Conservation (phyloP, 1,140 invertebrate species). For the Holotrichia oblita region DNA sequence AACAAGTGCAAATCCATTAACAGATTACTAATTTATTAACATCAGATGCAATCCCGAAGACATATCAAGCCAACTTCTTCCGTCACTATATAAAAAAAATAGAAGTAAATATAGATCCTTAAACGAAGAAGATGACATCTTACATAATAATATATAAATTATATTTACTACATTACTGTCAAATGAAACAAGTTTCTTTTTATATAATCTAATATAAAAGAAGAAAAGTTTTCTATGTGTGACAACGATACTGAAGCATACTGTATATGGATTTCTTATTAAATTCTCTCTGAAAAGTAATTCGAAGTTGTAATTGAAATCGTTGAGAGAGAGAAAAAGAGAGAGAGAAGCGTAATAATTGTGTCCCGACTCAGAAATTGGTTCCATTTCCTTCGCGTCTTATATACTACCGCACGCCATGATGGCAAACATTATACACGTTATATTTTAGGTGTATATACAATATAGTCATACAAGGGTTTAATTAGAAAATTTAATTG, state of each 20-base stretch:
- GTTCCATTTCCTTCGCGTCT: constrained; percentile 55
- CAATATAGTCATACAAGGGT: constrained; percentile 56
- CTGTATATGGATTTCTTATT: constrained; percentile 46
- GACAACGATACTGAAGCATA: background rate
- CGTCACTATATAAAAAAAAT: no score
- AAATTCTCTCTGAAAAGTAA: constrained; percentile 51
- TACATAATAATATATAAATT: no score
- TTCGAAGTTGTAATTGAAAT: constrained; percentile 60
- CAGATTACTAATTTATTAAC: no score
- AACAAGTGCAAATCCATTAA: no score
- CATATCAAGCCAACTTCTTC: no score
- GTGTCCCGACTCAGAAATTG: constrained; percentile 50
- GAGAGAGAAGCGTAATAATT: constrained; percentile 54
- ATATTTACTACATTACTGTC: no score
- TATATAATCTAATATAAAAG: no score
- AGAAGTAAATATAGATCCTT: no score
- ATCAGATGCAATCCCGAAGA: no score
- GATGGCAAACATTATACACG: constrained; percentile 16
- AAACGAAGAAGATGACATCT: no score
- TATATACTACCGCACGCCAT: constrained; percentile 46
- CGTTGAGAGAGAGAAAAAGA: constrained; percentile 27
- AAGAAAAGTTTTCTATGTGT: no score
- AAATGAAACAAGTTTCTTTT: no score
- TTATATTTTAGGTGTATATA: constrained; percentile 6
- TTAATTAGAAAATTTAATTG: constrained; percentile 61